phyloP scores from a whole-genome alignment of 2,888 invertebrate species.

The Ecliptopera silaceata region DNA sequence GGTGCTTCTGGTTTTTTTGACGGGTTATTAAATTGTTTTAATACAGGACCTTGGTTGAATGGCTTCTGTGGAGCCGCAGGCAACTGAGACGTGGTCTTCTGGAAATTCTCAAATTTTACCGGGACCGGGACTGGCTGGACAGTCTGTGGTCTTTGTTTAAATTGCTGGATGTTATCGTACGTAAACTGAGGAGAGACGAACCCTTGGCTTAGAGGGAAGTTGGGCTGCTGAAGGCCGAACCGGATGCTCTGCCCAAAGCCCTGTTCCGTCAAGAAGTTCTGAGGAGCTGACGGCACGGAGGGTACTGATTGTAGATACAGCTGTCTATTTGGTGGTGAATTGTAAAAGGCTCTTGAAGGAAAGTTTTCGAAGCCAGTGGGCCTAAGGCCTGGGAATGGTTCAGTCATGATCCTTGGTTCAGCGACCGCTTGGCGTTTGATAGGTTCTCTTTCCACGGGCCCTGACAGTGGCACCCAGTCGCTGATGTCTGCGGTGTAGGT shows the following conservation, averaged over 20 bases:
- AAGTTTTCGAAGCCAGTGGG: slow-evolving; percentile 62
- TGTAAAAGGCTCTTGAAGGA: slow-evolving; percentile 62
- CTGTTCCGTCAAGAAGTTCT: slow-evolving; percentile 70
- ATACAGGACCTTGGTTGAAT: slow-evolving; percentile 39
- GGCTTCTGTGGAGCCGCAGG: slow-evolving; percentile 30
- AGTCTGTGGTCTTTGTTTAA: slow-evolving; percentile 53
- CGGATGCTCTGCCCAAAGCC: slow-evolving; percentile 72
- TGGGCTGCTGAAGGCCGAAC: slow-evolving; percentile 70
- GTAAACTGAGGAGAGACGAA: slow-evolving; percentile 65
- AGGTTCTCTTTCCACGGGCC: slow-evolving; percentile 61
- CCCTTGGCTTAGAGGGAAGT: slow-evolving; percentile 69
- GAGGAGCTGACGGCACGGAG: slow-evolving; percentile 71
- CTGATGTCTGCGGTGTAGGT: slow-evolving; percentile 73
- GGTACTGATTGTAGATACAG: slow-evolving; percentile 70
- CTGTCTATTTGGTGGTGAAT: slow-evolving; percentile 62
- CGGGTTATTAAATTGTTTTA: slow-evolving; percentile 58
- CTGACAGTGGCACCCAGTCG: slow-evolving; percentile 74
- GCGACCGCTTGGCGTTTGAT: slow-evolving; percentile 73
- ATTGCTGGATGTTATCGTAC: slow-evolving; percentile 59
- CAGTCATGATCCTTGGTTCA: slow-evolving; percentile 73
- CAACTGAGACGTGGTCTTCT: slow-evolving; percentile 41
- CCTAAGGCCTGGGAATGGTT: slow-evolving; percentile 66
- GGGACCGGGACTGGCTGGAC: slow-evolving; percentile 49
- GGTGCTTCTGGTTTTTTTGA: slow-evolving; percentile 59
- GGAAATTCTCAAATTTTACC: slow-evolving; percentile 59